phyloP scores from a whole-genome alignment of 1,140 invertebrate species.

The Vanessa atalanta region DNA sequence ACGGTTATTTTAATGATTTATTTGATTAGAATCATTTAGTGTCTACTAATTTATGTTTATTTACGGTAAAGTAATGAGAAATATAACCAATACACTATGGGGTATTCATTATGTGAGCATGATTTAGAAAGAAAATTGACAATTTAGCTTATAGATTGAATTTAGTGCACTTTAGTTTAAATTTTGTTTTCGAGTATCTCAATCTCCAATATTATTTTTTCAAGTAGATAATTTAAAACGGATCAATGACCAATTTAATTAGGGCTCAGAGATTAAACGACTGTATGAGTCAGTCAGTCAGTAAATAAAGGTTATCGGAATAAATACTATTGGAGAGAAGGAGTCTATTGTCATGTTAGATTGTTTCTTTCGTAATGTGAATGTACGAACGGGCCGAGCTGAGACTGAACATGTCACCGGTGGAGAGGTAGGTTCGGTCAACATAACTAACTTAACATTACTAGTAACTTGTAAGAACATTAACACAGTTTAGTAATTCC shows the following conservation, averaged over 20 bases:
- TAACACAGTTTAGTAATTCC: slow-evolving; percentile 56
- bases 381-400: slow-evolving; percentile 68
- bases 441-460: slow-evolving; percentile 53
- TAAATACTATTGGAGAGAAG: slow-evolving; percentile 76
- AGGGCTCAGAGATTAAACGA: not conserved
- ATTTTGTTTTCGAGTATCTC: slow-evolving; percentile 34
- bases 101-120: slow-evolving; percentile 34
- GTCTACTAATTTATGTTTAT: not conserved
- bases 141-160: slow-evolving; percentile 28
- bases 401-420: slow-evolving; percentile 72
- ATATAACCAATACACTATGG: not conserved
- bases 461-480: slow-evolving; percentile 36
- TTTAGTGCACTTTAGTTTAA: slow-evolving; percentile 33
- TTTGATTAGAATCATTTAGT: slow-evolving; percentile 5
- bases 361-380: slow-evolving; percentile 79
- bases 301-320: slow-evolving; percentile 4
- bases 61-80: not conserved
- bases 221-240: not conserved
- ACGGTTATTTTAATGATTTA: slow-evolving; percentile 3
- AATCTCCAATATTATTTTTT: slow-evolving; percentile 75
- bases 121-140: slow-evolving; percentile 26
- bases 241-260: slow-evolving; percentile 2
- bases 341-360: slow-evolving; percentile 80
- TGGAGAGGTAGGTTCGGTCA: slow-evolving; percentile 76
- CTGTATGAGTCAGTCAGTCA: not conserved